Evolutionary conservation across 2,888 invertebrate species (phyloP).

Genomic region (Margaritifera margaritifera): DNA sequence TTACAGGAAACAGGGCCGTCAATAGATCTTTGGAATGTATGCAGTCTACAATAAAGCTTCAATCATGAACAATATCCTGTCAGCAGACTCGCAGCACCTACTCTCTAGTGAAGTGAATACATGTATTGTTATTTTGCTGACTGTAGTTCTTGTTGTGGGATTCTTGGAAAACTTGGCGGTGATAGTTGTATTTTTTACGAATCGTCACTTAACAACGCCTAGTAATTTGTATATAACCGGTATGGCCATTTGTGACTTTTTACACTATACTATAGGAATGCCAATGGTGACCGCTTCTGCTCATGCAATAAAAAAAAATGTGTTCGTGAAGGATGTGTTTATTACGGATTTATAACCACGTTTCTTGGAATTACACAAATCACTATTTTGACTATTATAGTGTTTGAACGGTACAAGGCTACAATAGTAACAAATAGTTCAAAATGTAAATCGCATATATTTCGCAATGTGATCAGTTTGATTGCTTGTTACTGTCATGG

Average conservation of each 20-base stretch:
- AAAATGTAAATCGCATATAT: background rate
- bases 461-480: background rate
- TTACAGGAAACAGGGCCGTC: no score
- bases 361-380: constrained; percentile 2
- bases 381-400: background rate
- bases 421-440: background rate
- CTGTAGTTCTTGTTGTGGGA: background rate
- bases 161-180: constrained; percentile 3
- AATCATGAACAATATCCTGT: no score
- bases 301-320: background rate
- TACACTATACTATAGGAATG: background rate
- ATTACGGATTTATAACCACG: constrained; percentile 3
- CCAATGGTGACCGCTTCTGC: background rate
- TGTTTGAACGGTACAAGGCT: background rate
- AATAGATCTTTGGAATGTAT: no score
- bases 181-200: background rate
- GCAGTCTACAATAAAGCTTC: no score
- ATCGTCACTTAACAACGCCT: background rate
- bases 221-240: background rate
- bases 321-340: background rate
- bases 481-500: background rate
- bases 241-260: constrained; percentile 1
- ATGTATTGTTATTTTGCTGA: background rate
- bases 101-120: no score
- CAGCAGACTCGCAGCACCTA: no score